These are phyloP conservation scores for Orchesella cincta DNA, from an alignment of 1,140 invertebrate genomes.

Conservation along the genomic window DNA sequence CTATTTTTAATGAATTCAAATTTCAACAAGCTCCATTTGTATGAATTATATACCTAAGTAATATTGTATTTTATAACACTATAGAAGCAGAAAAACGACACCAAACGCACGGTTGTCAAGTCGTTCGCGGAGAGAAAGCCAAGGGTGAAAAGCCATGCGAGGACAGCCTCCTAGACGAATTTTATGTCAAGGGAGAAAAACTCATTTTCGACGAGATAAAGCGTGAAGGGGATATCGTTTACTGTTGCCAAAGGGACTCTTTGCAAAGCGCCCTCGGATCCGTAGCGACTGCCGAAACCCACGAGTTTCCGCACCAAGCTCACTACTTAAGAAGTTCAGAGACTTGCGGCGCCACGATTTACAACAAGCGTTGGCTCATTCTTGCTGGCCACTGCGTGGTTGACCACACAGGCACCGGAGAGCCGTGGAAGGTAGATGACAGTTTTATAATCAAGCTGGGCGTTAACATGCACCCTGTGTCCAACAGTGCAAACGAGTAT, in stretches of 20 bases:
- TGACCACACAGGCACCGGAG: background rate
- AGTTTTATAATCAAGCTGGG: background rate
- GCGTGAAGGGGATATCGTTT: background rate
- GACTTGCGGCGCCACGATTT: background rate
- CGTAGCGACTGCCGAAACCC: background rate
- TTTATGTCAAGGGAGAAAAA: background rate
- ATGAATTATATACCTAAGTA: too few relatives aligned
- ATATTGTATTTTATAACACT: too few relatives aligned
- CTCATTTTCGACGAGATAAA: background rate
- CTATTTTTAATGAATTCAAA: too few relatives aligned
- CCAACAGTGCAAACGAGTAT: background rate
- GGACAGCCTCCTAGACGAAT: background rate
- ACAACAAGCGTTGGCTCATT: background rate
- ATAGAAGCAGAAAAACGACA: too few relatives aligned
- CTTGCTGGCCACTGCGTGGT: constrained; percentile 2
- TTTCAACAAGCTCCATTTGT: too few relatives aligned
- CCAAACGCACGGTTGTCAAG: too few relatives aligned
- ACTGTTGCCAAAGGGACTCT: background rate
- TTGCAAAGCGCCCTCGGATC: background rate
- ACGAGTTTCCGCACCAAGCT: constrained; percentile 6
- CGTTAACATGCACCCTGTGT: background rate
- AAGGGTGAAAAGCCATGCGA: too few relatives aligned
- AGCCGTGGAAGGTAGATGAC: background rate
- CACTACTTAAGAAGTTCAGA: too few relatives aligned
- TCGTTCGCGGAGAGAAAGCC: too few relatives aligned